Evolutionary conservation across 2,888 invertebrate genomes (phyloP), one percentile per base, ranked within the genome.

Genomic region (Siphonodentalium dalli): DNA sequence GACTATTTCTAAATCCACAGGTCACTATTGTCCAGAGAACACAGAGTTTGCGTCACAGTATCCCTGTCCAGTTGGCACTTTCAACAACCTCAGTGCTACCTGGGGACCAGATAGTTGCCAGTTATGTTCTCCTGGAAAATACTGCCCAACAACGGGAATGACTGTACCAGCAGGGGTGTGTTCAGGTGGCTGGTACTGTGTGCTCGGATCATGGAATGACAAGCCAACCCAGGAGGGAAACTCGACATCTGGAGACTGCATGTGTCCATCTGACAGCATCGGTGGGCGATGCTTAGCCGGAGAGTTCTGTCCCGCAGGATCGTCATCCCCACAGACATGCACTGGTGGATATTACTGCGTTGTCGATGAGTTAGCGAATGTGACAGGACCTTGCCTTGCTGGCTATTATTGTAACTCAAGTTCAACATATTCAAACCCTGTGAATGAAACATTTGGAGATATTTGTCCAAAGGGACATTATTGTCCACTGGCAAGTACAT

Each of bases 381-480:
- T 68, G 1, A 68, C 70, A 23, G 77, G 72, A 33, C 61, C 65
- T 5, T 79, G 79, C 59, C 26, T 58, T 24, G 71, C 75, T 28
- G 79, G 78, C 9, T 75, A 74, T 46, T 79, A 71, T 60, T 79
- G 79, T 47, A 69, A 58, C 44, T 63, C 68, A 28, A 68, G 67
- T 38, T 66, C 78, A 6, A 72, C 74, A 20, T 58, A 78, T 37
- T 65, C 65, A 18, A 75, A 74, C 46, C 79, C 79, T 5, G 71
- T 75, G 15, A 73, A 73, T 63, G 77, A 77, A 35, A 70, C 72
- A 6, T 76, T 71, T 48, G 78, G 78, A 23, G 77, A 78, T 50
- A 66, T 76, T 31, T 79, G 79, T 59, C 78, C 78, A 0, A 70
- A 72, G 49, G 79, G 79, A 18, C 71, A 75, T 51, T 79, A 75